Evolutionary conservation across 64 coral and sea anemone genomes (phyloP).

Genomic region (Montipora foliosa): DNA sequence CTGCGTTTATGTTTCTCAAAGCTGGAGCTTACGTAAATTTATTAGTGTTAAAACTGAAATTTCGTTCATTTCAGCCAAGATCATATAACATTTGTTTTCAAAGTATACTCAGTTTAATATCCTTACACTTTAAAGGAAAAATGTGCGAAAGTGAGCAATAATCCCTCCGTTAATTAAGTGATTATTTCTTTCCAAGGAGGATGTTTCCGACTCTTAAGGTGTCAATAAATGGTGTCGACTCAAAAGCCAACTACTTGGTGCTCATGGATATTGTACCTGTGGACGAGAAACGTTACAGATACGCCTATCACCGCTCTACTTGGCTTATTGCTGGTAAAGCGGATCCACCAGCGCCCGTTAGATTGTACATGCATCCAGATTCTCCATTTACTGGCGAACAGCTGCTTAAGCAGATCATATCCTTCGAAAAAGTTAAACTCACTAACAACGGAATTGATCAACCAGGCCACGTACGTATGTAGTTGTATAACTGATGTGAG

Average conservation of each 20-base stretch:
- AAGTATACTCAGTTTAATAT: not conserved
- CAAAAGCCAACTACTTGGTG: conserved; percentile 97
- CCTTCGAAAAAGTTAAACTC: conserved; percentile 99
- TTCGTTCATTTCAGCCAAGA: not conserved
- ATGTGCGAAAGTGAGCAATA: not conserved
- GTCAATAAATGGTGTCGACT: conserved; percentile 87
- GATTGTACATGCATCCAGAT: conserved; percentile 98
- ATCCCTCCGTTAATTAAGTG: not conserved
- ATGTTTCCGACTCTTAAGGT: conserved; percentile 97
- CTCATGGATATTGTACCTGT: conserved; percentile 97
- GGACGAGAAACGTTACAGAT: conserved; percentile 96
- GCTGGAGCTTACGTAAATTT: not conserved
- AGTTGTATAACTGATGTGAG: not conserved
- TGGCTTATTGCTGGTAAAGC: conserved; percentile 98
- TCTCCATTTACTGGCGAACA: conserved; percentile 98
- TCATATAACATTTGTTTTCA: not conserved
- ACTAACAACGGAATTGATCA: conserved; percentile 89
- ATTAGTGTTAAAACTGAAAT: not conserved
- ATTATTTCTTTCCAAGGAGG: conserved; percentile 63
- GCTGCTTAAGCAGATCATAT: conserved; percentile 94
- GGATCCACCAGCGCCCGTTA: conserved; percentile 91
- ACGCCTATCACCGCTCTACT: conserved; percentile 98
- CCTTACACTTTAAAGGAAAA: not conserved
- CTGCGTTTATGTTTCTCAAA: not conserved
- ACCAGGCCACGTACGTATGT: conserved; percentile 80